These are phyloP conservation scores for Thamnaconus septentrionalis DNA, from an alignment of 2,113 vertebrate species.

Conservation along the genomic window DNA sequence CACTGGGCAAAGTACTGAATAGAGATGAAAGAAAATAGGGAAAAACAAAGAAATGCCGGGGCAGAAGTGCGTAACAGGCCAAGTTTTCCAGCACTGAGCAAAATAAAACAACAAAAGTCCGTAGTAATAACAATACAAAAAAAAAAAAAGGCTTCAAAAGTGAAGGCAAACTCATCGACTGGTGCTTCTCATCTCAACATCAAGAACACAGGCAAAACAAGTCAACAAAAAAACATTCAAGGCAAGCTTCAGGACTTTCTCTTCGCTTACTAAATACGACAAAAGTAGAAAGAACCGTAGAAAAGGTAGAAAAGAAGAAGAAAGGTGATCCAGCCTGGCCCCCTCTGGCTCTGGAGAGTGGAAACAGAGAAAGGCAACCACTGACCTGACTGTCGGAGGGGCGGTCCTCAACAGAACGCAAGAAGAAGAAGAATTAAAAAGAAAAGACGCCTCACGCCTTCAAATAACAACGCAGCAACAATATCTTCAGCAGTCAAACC, in stretches of 20 bases:
- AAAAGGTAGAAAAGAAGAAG: constrained; percentile 50
- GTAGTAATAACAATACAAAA: constrained; percentile 11
- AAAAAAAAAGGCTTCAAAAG: constrained; percentile 44
- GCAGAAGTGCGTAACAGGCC: not conserved
- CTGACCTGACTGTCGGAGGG: not conserved
- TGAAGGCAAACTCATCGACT: constrained; percentile 41
- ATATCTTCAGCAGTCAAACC: too few species aligned
- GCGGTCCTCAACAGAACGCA: not conserved
- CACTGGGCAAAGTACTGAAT: not conserved
- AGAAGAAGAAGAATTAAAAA: not conserved
- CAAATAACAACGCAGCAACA: too few species aligned
- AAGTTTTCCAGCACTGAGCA: not conserved
- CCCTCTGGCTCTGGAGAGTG: constrained; percentile 3
- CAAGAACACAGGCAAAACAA: constrained; percentile 42
- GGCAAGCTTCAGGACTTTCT: constrained; percentile 24
- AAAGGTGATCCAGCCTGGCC: constrained; percentile 35
- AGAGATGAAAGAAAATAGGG: not conserved
- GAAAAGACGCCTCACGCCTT: not conserved
- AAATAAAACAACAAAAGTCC: not conserved
- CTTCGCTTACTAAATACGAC: constrained; percentile 27
- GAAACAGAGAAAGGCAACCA: constrained; percentile 23
- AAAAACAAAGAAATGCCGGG: not conserved
- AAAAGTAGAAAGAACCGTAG: constrained; percentile 56
- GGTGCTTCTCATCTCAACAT: constrained; percentile 5
- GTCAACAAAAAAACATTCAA: constrained; percentile 35